Base-by-base conservation (phyloP, 1,140 invertebrate genomes). In the Agraylea sexmaculata region DNA sequence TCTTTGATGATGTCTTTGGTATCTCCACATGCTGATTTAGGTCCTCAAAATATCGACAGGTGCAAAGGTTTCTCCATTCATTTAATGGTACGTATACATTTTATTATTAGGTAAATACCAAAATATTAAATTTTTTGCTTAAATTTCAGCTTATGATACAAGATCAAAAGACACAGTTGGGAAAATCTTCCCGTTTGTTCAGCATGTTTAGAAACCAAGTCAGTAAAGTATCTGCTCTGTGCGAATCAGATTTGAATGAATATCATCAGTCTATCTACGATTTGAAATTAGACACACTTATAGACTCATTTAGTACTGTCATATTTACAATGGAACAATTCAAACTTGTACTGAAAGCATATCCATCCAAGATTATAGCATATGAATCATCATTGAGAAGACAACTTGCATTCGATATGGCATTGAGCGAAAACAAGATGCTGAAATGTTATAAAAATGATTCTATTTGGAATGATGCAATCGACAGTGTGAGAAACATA, bases 21-120 rank as follows among this genome's bases (percentile, higher is more conserved):
- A 17, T 57, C 68, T 2, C 80, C 82, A 0, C 75, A 82, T 21
- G 74, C 79, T 47, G 87, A 94, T 53, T 59, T 96, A 19, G 84
- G 83, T 7, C 59, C 78, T 1, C 77, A 75, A 25, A 84, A 86
- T 47, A 76, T 88, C 32, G 84, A 92, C 40, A 70, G 88, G 37
- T 83, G 86, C 47, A 78, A 78, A 62, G 92, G 92, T 28, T 90
- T 82, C 55, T 54, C 70, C 21, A 57, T 59, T 3, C 60, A 73
- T 46, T 50, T 73, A 23, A 41, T 71, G 65, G 70, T 73, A 60
- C 57, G 57, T 42, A 28, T 19, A 36, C 34, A 13, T 43, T 28
- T 30, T 29, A 15, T 11, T 23, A 25, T 25, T 25, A 6, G 7
- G 7, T 25, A n/a, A 7, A 8, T 4, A 23, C 6, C 11, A 37